phyloP scores from a whole-genome alignment of 2,888 invertebrate species.

The Drosophila leonis region DNA sequence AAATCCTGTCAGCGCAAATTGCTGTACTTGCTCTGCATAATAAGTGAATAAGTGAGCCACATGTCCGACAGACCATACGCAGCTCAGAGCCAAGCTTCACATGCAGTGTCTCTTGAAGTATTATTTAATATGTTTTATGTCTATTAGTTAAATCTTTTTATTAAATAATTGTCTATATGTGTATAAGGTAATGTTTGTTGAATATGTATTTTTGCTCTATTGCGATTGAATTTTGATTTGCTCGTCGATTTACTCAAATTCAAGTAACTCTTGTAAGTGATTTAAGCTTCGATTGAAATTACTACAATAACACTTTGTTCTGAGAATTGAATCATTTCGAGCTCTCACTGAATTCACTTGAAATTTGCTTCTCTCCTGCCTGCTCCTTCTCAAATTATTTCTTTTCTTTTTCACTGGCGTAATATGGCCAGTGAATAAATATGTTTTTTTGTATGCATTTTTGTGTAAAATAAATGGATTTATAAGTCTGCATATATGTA shows the following conservation, averaged over 20 bases:
- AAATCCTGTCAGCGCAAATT: conserved; percentile 62
- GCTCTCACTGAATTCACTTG: neutral
- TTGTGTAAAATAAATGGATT: neutral
- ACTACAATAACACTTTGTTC: neutral
- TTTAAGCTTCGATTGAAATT: neutral
- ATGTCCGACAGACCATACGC: neutral
- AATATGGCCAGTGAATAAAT: neutral
- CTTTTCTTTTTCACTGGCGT: neutral
- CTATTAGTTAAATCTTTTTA: neutral
- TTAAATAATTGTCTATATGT: neutral
- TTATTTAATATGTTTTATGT: neutral
- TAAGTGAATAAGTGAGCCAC: conserved; percentile 40
- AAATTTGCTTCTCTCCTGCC: neutral
- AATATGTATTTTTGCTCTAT: neutral
- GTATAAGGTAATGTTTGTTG: too few relatives aligned
- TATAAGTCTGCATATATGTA: neutral
- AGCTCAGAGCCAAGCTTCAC: conserved; percentile 1
- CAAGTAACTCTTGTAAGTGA: too few relatives aligned
- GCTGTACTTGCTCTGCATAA: conserved; percentile 46
- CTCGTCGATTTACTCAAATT: neutral
- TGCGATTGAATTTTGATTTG: neutral
- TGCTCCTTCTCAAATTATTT: neutral
- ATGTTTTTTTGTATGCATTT: neutral
- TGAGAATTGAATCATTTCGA: neutral
- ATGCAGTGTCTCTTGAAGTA: neutral